phyloP scores from a whole-genome alignment of 2,113 vertebrate species.

The Octodon degus region DNA sequence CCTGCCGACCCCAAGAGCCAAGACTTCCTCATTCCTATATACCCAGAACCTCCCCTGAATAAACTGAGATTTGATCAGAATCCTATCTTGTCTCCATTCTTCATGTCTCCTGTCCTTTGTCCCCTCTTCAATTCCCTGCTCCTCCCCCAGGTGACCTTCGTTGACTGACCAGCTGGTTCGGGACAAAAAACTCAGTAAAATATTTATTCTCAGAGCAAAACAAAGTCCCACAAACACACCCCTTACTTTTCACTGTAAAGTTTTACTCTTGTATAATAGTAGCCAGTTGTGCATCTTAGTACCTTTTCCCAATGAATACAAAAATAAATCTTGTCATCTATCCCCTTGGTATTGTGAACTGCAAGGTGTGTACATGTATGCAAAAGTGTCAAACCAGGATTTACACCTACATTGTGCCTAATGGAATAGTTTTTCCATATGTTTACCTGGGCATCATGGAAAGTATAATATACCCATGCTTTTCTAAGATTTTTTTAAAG shows the following conservation, averaged over 20 bases:
- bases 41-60: too few species aligned
- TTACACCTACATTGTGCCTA: not conserved
- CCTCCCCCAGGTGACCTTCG: too few species aligned
- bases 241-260: not conserved
- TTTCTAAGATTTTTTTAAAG: not conserved
- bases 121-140: too few species aligned
- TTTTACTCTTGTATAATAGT: not conserved
- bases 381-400: not conserved
- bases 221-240: not conserved
- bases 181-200: slow-evolving; percentile 36
- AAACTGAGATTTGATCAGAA: too few species aligned
- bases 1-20: too few species aligned
- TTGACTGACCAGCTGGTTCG: too few species aligned
- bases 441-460: not conserved
- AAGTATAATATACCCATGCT: not conserved
- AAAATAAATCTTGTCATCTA: not conserved
- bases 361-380: not conserved
- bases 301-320: not conserved
- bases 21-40: too few species aligned
- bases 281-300: not conserved
- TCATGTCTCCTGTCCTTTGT: too few species aligned
- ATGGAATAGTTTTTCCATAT: not conserved
- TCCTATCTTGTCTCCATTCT: too few species aligned
- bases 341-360: not conserved
- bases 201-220: not conserved